A percentile compares a stretch with the other conserved stretches of the same genome.
These are phyloP conservation scores for Diarsia rubi DNA, from an alignment of 2,888 invertebrate species.

Conservation along the genomic window DNA sequence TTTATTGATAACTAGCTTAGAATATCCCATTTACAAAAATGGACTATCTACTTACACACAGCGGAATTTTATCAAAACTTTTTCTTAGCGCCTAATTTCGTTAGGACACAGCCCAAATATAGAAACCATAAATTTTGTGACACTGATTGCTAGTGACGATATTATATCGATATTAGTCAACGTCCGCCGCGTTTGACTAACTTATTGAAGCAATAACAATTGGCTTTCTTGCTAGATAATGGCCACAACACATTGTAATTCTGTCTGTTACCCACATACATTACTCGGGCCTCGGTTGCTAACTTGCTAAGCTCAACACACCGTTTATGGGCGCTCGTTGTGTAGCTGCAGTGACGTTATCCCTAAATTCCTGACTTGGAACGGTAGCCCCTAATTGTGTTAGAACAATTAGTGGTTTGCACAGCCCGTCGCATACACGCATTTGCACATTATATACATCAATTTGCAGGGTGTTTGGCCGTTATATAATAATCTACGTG, in stretches of 20 bases:
- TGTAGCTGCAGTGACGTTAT: slow-evolving; percentile 31
- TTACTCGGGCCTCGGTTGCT: slow-evolving; percentile 1
- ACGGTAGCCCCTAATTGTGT: slow-evolving; percentile 56
- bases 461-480: slow-evolving; percentile 22
- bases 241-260: not conserved
- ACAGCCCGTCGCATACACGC: slow-evolving; percentile 44
- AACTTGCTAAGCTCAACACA: slow-evolving; percentile 18
- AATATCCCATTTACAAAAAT: not conserved
- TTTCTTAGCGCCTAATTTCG: not conserved
- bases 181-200: not conserved
- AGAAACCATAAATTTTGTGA: not conserved
- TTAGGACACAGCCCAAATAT: not conserved
- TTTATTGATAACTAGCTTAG: not conserved
- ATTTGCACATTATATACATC: slow-evolving; percentile 48
- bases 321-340: slow-evolving; percentile 22
- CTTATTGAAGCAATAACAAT: not conserved
- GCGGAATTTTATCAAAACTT: not conserved
- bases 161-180: not conserved
- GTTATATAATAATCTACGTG: slow-evolving; percentile 2
- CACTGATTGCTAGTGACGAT: not conserved
- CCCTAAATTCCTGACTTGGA: slow-evolving; percentile 52
- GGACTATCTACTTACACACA: not conserved
- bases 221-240: not conserved
- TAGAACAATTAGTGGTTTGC: slow-evolving; percentile 61
- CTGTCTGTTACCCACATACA: not conserved